A percentile compares a stretch with the other conserved stretches of the same genome.
Conservation (phyloP, 2,797 vertebrate genomes). For the Epinephelus malabaricus region DNA sequence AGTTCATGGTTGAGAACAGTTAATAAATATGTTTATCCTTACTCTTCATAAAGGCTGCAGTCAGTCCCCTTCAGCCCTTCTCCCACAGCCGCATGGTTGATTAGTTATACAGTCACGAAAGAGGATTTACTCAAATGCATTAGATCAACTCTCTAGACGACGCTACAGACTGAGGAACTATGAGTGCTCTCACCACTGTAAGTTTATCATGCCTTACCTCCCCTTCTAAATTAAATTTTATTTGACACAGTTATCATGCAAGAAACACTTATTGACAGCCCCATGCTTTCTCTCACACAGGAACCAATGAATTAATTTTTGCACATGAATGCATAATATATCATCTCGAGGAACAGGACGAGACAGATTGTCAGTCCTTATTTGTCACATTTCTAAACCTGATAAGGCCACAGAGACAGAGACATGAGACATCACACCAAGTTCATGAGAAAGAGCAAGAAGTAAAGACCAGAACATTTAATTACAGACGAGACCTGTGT, state of each 20-base stretch:
- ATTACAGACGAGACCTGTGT: slow-evolving; percentile 11
- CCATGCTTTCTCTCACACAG: slow-evolving; percentile 3
- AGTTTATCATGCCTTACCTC: slow-evolving; percentile 10
- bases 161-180: slow-evolving; percentile 11
- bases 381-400: slow-evolving; percentile 45
- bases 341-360: slow-evolving; percentile 3
- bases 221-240: slow-evolving; percentile 11
- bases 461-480: slow-evolving; percentile 9
- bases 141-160: slow-evolving; percentile 27
- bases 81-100: slow-evolving; percentile 27
- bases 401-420: slow-evolving; percentile 1
- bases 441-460: not conserved
- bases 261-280: slow-evolving; percentile 29
- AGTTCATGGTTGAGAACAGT: slow-evolving; percentile 32
- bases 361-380: slow-evolving; percentile 35
- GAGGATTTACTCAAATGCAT: slow-evolving; percentile 37
- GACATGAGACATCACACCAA: not conserved
- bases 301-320: slow-evolving; percentile 19
- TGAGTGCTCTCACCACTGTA: slow-evolving; percentile 13
- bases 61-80: slow-evolving; percentile 14
- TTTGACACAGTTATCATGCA: slow-evolving; percentile 37
- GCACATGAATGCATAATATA: slow-evolving; percentile 20
- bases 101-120: slow-evolving; percentile 31
- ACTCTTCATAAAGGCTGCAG: slow-evolving; percentile 25
- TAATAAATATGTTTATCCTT: slow-evolving; percentile 25